A percentile compares a stretch with the other conserved stretches of the same genome.
Conservation (phyloP, 2,888 invertebrate species). For the Entomobrya proxima region DNA sequence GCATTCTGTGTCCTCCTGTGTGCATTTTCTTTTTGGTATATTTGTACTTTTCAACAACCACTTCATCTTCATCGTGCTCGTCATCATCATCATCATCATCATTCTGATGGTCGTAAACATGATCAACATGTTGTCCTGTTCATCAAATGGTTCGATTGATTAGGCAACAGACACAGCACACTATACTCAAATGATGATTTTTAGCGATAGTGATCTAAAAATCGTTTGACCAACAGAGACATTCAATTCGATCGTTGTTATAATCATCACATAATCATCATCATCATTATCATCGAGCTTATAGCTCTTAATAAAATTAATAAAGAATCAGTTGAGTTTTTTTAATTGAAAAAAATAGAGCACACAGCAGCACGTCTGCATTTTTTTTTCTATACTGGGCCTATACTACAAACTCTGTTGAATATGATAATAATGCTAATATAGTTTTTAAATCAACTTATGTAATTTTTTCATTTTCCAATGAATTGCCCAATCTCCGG, state of each 20-base stretch:
- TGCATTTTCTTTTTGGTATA: not conserved
- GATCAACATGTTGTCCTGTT: not conserved
- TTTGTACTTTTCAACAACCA: slow-evolving; percentile 23
- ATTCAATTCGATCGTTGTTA: slow-evolving; percentile 23
- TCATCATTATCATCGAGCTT: slow-evolving; percentile 5
- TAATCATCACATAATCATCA: slow-evolving; percentile 27
- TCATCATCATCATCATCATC: slow-evolving; percentile 1
- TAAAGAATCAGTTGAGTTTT: slow-evolving; percentile 22
- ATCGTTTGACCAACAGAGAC: slow-evolving; percentile 3
- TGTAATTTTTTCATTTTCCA: not conserved
- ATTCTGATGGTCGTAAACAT: too few relatives aligned
- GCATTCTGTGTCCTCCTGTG: too few relatives aligned
- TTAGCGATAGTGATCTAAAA: slow-evolving; percentile 28
- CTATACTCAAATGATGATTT: too few relatives aligned
- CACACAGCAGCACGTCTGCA: not conserved
- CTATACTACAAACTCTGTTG: not conserved
- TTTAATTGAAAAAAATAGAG: slow-evolving; percentile 4
- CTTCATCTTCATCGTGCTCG: slow-evolving; percentile 16
- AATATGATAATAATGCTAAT: not conserved
- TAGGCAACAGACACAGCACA: slow-evolving; percentile 40
- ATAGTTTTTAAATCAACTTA: not conserved
- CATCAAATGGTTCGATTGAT: slow-evolving; percentile 52
- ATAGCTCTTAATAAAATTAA: slow-evolving; percentile 7
- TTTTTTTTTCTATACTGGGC: not conserved
- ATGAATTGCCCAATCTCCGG: slow-evolving; percentile 13